Evolutionary conservation across 2,797 vertebrate genomes (phyloP).

Genomic region (Squalus acanthias): DNA sequence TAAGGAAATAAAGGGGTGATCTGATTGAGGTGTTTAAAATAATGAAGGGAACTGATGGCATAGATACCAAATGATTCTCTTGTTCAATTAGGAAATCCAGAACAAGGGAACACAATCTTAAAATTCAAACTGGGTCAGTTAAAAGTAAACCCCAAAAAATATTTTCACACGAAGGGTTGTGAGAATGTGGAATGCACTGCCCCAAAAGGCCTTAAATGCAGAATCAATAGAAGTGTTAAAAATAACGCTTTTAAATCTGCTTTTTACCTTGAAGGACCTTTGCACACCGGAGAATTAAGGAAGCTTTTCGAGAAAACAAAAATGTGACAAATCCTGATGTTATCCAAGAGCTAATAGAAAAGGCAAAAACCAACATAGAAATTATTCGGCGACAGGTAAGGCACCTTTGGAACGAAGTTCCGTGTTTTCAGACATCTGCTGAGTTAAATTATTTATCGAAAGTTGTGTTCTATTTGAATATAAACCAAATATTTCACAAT

Average conservation of each 20-base stretch:
- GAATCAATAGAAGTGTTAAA: neutral
- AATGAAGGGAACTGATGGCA: neutral
- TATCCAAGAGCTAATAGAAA: conserved; percentile 67
- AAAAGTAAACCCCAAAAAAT: neutral
- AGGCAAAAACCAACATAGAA: conserved; percentile 66
- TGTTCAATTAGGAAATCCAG: neutral
- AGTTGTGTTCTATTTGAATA: neutral
- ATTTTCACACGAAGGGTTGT: neutral
- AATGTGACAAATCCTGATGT: conserved; percentile 64
- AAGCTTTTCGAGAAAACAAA: conserved; percentile 85
- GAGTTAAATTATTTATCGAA: neutral
- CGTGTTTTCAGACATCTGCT: neutral
- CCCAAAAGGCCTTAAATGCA: neutral
- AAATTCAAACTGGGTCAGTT: neutral
- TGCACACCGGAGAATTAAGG: conserved; percentile 76
- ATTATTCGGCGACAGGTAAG: conserved; percentile 84
- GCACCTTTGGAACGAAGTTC: neutral
- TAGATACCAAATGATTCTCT: neutral
- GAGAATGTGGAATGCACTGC: neutral
- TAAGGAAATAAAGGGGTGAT: neutral
- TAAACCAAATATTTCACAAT: neutral
- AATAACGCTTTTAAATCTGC: neutral
- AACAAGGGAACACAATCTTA: neutral
- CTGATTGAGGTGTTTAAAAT: neutral
- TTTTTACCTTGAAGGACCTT: conserved; percentile 68